phyloP scores from a whole-genome alignment of 2,888 invertebrate species.

The Lithodes maja region DNA sequence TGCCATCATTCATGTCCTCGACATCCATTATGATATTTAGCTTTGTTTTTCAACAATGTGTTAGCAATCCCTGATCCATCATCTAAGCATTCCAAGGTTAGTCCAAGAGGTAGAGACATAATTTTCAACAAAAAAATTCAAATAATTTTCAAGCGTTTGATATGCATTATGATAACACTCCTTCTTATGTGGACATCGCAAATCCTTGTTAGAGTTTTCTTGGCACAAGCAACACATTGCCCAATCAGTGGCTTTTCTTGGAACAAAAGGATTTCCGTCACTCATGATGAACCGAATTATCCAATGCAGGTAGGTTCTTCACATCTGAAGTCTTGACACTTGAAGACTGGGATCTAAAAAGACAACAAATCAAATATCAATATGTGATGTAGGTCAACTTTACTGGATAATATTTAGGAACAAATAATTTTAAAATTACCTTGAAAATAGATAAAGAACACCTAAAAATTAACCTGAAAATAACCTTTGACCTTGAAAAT shows the following conservation, averaged over 20 bases:
- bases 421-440: no score
- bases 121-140: slow-evolving; percentile 1
- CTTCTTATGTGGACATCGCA: background rate
- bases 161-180: slow-evolving; percentile 4
- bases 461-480: no score
- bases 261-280: background rate
- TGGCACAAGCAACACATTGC: background rate
- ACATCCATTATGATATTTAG: background rate
- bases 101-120: background rate
- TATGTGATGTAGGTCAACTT: no score
- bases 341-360: no score
- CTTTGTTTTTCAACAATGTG: slow-evolving; percentile 5
- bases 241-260: slow-evolving; percentile 18
- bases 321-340: no score
- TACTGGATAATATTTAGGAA: no score
- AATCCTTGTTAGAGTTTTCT: background rate
- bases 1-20: no score
- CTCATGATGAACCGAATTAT: background rate
- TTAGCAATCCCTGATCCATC: slow-evolving; percentile 3
- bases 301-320: no score
- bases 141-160: background rate
- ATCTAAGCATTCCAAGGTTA: background rate
- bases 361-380: no score
- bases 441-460: no score
- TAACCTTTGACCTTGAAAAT: no score